phyloP scores from a whole-genome alignment of 1,140 invertebrate species.

The Dinoponera quadriceps region DNA sequence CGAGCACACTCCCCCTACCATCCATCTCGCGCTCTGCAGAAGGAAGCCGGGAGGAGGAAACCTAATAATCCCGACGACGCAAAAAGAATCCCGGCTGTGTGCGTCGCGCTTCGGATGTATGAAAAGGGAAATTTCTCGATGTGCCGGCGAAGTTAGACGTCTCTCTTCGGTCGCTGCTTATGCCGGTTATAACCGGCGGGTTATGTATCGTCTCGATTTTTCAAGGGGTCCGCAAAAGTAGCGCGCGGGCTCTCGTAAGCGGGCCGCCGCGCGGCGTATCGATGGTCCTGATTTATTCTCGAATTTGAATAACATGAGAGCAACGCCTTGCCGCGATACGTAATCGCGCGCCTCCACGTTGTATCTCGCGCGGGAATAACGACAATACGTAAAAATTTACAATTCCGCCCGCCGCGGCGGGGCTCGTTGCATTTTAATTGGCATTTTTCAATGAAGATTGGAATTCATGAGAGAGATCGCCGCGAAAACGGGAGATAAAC shows the following conservation, averaged over 20 bases:
- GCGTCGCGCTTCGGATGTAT: neutral
- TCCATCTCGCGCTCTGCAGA: no score
- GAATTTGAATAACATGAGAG: conserved; percentile 81
- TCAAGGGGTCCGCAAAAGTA: conserved; percentile 12
- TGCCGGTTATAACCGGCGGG: conserved; percentile 29
- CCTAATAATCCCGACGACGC: conserved; percentile 25
- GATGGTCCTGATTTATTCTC: conserved; percentile 78
- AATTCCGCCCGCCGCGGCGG: conserved; percentile 14
- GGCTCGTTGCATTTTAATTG: conserved; percentile 50
- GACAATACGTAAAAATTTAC: conserved; percentile 42
- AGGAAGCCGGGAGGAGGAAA: neutral
- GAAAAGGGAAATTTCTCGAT: conserved; percentile 5
- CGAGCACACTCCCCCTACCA: neutral
- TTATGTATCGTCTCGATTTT: conserved; percentile 54
- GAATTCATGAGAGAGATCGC: no score
- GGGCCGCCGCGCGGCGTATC: conserved; percentile 45
- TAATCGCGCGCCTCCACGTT: neutral
- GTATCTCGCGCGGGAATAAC: conserved; percentile 10
- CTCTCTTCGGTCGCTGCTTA: conserved; percentile 20
- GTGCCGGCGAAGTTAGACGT: neutral
- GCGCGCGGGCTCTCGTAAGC: neutral
- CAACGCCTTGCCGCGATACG: conserved; percentile 68
- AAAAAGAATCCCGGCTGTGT: conserved; percentile 1
- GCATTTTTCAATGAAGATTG: neutral
- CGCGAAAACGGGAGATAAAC: neutral